Base-by-base conservation (phyloP, 2,113 vertebrate genomes). In the Lophius piscatorius region DNA sequence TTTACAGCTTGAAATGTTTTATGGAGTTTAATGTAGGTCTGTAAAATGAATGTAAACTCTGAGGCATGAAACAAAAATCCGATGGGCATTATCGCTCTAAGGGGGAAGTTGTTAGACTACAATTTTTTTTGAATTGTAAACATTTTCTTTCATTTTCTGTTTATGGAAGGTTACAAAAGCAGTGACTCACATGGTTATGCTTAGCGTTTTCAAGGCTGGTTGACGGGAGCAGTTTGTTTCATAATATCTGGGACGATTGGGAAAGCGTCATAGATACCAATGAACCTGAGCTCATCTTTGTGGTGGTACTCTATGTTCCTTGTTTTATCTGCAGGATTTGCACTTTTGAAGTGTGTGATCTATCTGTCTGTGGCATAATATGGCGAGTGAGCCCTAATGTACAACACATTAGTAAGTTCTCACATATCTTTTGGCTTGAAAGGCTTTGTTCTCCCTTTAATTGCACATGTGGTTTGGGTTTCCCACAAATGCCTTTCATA, bases 101-200 rank as follows among this genome's bases (percentile, higher is more conserved):
- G 52, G 57, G 34, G 50, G 59, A 36, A 24, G 39, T 61, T 77
- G 41, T 35, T 58, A 78, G 70, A 70, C 57, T 36, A 39, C 39
- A 63, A 47, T 2, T 31, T 31, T 3, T 31, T 31, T 31, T 75
- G 47, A 72, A 70, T 81, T 72, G 75, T 75, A 87, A 83, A 73
- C 48, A 34, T 75, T 16, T 71, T 63, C 51, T 68, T 40, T 31
- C 9, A 41, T 59, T 69, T 73, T 66, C 40, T 67, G 73, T 81
- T 80, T 63, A 76, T 69, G 41, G 54, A 75, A 13, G 50, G 35
- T 60, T 72, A 63, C 71, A 67, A 68, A 79, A 62, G 61, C 61
- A 22, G 39, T 11, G 52, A 36, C 70, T 78, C 70, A 81, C 81
- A 81, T 83, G 78, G 73, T 76, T 70, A 72, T 74, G 52, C 57